These are phyloP conservation scores for Rhineura floridana DNA, from an alignment of 2,113 vertebrate genomes.

Conservation along the genomic window DNA sequence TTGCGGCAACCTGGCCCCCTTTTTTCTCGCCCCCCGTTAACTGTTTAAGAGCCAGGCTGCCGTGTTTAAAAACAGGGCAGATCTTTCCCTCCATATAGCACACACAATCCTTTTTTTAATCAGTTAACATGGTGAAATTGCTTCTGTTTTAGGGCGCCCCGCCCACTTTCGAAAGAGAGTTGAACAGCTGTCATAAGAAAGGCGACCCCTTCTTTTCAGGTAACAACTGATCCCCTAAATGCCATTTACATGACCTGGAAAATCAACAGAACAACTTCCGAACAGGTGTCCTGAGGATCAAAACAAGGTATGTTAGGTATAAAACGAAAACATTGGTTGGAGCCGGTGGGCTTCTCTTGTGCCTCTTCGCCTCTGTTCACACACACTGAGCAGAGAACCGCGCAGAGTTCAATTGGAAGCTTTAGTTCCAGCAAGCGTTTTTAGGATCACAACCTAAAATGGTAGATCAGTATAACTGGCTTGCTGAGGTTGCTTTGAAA, in stretches of 20 bases:
- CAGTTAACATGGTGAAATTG: not conserved
- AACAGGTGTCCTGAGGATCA: not conserved
- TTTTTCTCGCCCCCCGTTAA: rapidly evolving
- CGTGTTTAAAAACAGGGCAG: too few relatives aligned
- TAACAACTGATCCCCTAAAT: not conserved
- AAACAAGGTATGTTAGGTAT: not conserved
- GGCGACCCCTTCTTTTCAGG: not conserved
- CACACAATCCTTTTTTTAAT: too few relatives aligned
- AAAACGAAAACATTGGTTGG: not conserved
- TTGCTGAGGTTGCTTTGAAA: not conserved
- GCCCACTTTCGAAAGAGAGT: not conserved
- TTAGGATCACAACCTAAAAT: not conserved
- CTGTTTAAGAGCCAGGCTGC: not conserved
- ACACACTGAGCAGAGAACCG: not conserved
- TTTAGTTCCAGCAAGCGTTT: not conserved
- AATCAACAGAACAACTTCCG: not conserved
- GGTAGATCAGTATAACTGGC: not conserved
- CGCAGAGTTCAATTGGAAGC: too few relatives aligned
- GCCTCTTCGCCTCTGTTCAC: not conserved
- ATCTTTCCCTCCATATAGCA: not conserved
- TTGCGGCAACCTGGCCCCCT: not conserved
- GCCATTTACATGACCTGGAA: not conserved
- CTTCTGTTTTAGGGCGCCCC: not conserved
- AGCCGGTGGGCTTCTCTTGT: not conserved
- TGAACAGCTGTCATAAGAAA: not conserved